Conservation (phyloP, 2,797 vertebrate species). For the Hephaestus fuliginosus region DNA sequence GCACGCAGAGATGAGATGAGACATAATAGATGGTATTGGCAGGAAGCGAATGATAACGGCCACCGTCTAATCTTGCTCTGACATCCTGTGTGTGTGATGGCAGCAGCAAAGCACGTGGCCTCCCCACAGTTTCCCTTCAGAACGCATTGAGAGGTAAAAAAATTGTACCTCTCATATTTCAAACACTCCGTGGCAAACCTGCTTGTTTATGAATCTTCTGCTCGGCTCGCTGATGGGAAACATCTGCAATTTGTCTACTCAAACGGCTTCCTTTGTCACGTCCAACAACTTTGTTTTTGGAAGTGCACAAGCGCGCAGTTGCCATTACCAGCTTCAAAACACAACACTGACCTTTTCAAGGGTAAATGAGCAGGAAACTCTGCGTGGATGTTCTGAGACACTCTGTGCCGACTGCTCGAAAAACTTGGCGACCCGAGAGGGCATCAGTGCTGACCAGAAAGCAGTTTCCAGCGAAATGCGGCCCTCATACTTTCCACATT, state of each 20-base stretch:
- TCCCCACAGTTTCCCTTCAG: not conserved
- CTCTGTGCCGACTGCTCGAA: slow-evolving; percentile 49
- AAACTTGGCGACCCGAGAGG: slow-evolving; percentile 56
- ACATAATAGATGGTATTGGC: slow-evolving; percentile 8
- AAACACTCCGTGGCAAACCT: not conserved
- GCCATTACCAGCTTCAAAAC: slow-evolving; percentile 29
- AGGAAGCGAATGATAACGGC: slow-evolving; percentile 36
- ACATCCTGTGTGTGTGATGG: slow-evolving; percentile 24
- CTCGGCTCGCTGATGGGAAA: too few species aligned
- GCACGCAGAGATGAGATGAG: not conserved
- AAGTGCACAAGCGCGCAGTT: slow-evolving; percentile 12
- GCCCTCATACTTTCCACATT: slow-evolving; percentile 75
- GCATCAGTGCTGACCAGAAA: slow-evolving; percentile 65
- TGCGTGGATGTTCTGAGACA: slow-evolving; percentile 54
- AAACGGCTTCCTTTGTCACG: slow-evolving; percentile 39
- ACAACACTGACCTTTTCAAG: slow-evolving; percentile 69
- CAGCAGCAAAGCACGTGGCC: slow-evolving; percentile 1
- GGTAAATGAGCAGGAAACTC: slow-evolving; percentile 62
- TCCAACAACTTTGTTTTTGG: slow-evolving; percentile 39
- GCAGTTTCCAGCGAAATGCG: slow-evolving; percentile 66
- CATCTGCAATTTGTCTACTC: slow-evolving; percentile 11
- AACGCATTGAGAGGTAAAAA: not conserved
- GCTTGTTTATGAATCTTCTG: too few species aligned
- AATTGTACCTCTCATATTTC: not conserved
- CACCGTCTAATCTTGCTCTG: slow-evolving; percentile 18